These are phyloP conservation scores for Malacoctenus gilli DNA, from an alignment of 2,797 vertebrate genomes.

Conservation along the genomic window DNA sequence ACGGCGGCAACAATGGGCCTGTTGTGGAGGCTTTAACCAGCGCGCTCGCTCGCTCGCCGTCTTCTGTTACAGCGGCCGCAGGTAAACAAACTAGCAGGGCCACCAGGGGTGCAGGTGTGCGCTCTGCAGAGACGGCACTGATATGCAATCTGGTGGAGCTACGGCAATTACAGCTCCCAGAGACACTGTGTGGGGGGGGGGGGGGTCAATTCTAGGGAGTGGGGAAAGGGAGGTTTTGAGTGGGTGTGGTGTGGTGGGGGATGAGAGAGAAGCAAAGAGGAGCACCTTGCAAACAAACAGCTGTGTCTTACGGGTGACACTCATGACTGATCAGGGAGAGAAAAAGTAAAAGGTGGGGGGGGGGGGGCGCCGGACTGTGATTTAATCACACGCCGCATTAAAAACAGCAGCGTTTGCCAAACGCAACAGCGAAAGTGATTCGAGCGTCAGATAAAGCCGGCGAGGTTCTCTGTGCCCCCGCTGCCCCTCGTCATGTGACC, in stretches of 20 bases:
- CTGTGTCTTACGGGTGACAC: no score
- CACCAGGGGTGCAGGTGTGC: slow-evolving; percentile 58
- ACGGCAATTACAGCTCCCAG: slow-evolving; percentile 55
- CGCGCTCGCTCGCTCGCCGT: slow-evolving; percentile 40
- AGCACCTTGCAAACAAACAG: no score
- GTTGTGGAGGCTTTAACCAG: slow-evolving; percentile 61
- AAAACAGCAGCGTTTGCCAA: slow-evolving; percentile 12
- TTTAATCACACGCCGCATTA: slow-evolving; percentile 32
- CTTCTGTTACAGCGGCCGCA: slow-evolving; percentile 65
- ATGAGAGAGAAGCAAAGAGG: no score
- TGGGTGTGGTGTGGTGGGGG: no score
- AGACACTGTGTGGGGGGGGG: no score
- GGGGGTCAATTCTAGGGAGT: no score
- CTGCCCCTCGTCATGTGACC: slow-evolving; percentile 64
- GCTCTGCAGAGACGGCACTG: slow-evolving; percentile 55
- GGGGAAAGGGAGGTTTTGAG: no score
- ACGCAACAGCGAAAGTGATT: slow-evolving; percentile 16
- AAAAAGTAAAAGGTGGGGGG: no score
- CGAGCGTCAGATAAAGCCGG: no score
- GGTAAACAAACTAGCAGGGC: slow-evolving; percentile 71
- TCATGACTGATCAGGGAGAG: no score
- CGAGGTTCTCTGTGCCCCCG: slow-evolving; percentile 33
- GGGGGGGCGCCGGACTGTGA: no score
- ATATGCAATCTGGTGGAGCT: slow-evolving; percentile 68
- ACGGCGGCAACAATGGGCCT: slow-evolving; percentile 63